Base-by-base conservation (phyloP, 92 coral and sea anemone species). In the Zoanthus sansibaricus region DNA sequence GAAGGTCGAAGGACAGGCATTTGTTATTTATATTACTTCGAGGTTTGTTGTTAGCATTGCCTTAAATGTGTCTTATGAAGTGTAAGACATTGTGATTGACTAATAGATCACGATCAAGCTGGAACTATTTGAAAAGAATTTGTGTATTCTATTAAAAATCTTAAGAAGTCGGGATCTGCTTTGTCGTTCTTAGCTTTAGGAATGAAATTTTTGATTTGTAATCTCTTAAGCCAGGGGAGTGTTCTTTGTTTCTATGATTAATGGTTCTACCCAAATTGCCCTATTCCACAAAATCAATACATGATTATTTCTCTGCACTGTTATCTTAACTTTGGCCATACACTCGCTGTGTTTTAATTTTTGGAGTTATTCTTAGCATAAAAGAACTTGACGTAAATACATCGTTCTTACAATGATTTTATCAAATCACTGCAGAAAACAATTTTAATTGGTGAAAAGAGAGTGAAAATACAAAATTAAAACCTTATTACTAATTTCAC, bases 241-340 rank as follows among this genome's bases (percentile, higher is more conserved):
- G 62, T 47, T 76, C 85, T 64, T 80, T 80, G 75, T 80, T 80
- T 66, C 85, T 66, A 6, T 62, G 75, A 80, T 80, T 80, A 80
- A 80, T 80, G 73, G 85, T 80, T 80, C 74, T 79, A 37, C 84
- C 37, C 72, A 79, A 79, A 79, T 79, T 79, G 84, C 73, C 61
- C 56, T 68, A 61, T 79, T 66, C 73, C 75, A 80, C 85, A 80
- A 66, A 80, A 66, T 71, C 73, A 64, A 80, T 62, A 61, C 44
- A 80, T 18, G 47, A 15, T 80, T 67, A 64, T 80, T 45, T 76
- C 49, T 64, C 47, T 56, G 20, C 61, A 31, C 46, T 80, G 85
- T 62, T 80, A 45, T 79, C 55, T 79, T 79, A 37, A 30, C 45
- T 64, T 79, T 79, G 72, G 74, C 62, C 75, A 9, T 66, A 49